These are phyloP conservation scores for Orthosia cruda DNA, from an alignment of 2,888 invertebrate genomes.

Conservation along the genomic window DNA sequence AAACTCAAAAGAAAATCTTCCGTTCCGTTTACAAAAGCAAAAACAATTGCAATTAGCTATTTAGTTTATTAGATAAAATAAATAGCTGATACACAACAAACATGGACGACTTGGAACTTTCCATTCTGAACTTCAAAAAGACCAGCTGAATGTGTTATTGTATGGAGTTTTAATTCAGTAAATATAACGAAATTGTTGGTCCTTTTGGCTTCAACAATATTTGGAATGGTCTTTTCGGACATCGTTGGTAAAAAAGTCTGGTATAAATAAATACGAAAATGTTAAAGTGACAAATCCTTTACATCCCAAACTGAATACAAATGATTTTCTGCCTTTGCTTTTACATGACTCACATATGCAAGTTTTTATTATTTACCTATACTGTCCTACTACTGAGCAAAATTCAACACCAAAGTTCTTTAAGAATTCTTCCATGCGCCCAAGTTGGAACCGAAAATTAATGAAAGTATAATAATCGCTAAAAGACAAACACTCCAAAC, in stretches of 20 bases:
- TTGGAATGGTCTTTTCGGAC: background rate
- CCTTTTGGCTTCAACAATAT: background rate
- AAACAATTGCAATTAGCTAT: too few relatives aligned
- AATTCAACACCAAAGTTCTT: too few relatives aligned
- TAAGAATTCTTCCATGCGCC: too few relatives aligned
- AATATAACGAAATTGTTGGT: conserved; percentile 1
- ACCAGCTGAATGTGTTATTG: conserved; percentile 6
- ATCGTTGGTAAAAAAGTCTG: too few relatives aligned
- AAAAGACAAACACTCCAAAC: conserved; percentile 2
- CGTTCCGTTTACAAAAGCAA: conserved; percentile 26
- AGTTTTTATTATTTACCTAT: too few relatives aligned
- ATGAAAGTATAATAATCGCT: background rate
- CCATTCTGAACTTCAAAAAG: background rate
- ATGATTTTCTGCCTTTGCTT: too few relatives aligned
- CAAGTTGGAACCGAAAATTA: too few relatives aligned
- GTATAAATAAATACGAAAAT: too few relatives aligned
- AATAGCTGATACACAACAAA: conserved; percentile 34
- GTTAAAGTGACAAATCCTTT: too few relatives aligned
- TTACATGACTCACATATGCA: too few relatives aligned
- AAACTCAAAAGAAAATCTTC: conserved; percentile 24
- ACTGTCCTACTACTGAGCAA: too few relatives aligned
- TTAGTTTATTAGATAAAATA: too few relatives aligned
- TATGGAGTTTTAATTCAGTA: background rate
- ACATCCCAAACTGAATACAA: background rate
- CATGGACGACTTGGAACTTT: conserved; percentile 7